Evolutionary conservation across 2,888 invertebrate species (phyloP).

Genomic region (Rotaria magnacalcarata): DNA sequence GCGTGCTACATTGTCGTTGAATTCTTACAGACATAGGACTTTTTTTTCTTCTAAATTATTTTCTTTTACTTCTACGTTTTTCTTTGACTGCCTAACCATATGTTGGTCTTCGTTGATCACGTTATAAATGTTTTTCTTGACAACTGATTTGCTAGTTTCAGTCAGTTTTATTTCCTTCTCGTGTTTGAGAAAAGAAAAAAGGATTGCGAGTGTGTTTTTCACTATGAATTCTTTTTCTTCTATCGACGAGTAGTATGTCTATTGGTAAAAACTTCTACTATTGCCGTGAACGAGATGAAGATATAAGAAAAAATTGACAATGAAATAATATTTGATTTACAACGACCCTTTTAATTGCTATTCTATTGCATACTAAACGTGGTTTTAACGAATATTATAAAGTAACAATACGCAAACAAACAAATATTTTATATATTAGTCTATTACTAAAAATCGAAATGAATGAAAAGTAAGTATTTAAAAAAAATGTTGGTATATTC

Average conservation of each 20-base stretch:
- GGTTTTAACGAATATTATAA: not conserved
- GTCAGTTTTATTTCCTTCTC: not conserved
- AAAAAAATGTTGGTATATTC: not conserved
- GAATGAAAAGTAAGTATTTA: not conserved
- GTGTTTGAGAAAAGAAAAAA: not conserved
- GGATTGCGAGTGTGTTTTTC: not conserved
- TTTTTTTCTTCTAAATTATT: not conserved
- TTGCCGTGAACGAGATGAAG: not conserved
- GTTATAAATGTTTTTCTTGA: not conserved
- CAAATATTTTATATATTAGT: not conserved
- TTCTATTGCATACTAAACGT: not conserved
- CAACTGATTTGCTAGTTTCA: not conserved
- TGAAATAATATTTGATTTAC: not conserved
- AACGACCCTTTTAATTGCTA: not conserved
- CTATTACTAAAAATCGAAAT: not conserved
- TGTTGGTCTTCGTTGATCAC: not conserved
- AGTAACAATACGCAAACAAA: not conserved
- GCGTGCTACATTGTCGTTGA: not conserved
- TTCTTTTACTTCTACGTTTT: not conserved
- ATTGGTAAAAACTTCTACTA: not conserved
- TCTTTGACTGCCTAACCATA: not conserved
- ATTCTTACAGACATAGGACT: not conserved
- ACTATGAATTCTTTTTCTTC: not conserved
- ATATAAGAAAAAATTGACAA: not conserved
- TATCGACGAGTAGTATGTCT: not conserved